Conservation (phyloP, 2,797 vertebrate genomes). For the Sebastes diaconus region DNA sequence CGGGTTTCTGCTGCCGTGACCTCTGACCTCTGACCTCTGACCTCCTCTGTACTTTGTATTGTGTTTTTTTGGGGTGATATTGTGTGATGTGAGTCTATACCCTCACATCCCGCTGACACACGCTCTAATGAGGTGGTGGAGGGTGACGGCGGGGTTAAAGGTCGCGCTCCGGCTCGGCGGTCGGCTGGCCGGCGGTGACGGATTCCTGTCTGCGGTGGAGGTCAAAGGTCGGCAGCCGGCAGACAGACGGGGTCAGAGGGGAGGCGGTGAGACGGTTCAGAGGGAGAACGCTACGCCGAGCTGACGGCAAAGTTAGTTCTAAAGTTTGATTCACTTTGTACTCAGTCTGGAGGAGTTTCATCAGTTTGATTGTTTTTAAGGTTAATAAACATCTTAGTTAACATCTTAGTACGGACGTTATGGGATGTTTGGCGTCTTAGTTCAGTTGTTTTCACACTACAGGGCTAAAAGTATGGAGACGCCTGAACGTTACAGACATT, state of each 20-base stretch:
- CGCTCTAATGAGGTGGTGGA: conserved; percentile 57
- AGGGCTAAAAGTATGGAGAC: too few species aligned
- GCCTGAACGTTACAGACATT: too few species aligned
- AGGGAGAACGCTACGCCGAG: not conserved
- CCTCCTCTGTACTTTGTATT: not conserved
- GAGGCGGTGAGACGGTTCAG: not conserved
- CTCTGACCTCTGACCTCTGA: conserved; percentile 41
- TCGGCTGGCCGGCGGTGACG: conserved; percentile 30
- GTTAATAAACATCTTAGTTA: too few species aligned
- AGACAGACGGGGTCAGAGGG: conserved; percentile 44
- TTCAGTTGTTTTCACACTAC: too few species aligned
- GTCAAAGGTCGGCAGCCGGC: conserved; percentile 39
- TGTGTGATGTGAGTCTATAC: conserved; percentile 11
- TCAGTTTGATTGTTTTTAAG: too few species aligned
- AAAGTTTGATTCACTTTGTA: not conserved
- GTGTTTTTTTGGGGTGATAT: not conserved
- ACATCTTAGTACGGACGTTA: too few species aligned
- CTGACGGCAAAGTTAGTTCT: not conserved
- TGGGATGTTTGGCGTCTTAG: too few species aligned
- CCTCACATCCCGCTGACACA: conserved; percentile 37
- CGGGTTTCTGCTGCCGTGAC: conserved; percentile 1
- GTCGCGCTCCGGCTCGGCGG: conserved; percentile 10
- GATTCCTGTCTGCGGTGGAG: conserved; percentile 58
- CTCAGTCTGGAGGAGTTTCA: too few species aligned
- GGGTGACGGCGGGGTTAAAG: conserved; percentile 41